A percentile compares a stretch with the other conserved stretches of the same genome.
Evolutionary conservation across 2,113 vertebrate genomes (phyloP).

Genomic region (Seriola aureovittata): DNA sequence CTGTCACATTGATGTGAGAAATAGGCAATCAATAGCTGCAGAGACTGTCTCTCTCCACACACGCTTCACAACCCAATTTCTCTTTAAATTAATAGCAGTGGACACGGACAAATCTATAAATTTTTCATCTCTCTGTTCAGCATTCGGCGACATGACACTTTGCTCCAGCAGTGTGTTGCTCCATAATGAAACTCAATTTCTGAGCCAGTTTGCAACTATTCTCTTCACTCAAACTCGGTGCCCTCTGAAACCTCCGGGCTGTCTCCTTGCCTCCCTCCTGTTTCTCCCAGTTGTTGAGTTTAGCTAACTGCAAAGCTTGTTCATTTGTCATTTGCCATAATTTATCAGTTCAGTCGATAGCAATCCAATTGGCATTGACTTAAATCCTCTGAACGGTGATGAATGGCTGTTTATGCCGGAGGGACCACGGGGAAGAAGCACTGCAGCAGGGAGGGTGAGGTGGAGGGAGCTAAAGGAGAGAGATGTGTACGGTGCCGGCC

Average conservation of each 20-base stretch:
- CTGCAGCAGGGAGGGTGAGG: constrained; percentile 44
- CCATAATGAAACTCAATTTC: constrained; percentile 51
- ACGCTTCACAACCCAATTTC: constrained; percentile 34
- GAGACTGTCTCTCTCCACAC: neutral
- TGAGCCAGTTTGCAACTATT: constrained; percentile 23
- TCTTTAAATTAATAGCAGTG: constrained; percentile 45
- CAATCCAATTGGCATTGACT: constrained; percentile 75
- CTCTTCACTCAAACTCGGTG: constrained; percentile 20
- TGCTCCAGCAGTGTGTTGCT: constrained; percentile 16
- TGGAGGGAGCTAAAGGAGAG: constrained; percentile 24
- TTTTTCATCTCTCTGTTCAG: constrained; percentile 25
- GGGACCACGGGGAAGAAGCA: constrained; percentile 36
- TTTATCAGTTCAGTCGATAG: constrained; percentile 67
- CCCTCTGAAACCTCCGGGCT: constrained; percentile 22
- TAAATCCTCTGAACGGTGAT: constrained; percentile 63
- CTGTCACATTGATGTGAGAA: constrained; percentile 37
- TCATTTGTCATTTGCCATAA: constrained; percentile 70
- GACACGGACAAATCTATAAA: constrained; percentile 25
- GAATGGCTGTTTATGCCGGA: constrained; percentile 67
- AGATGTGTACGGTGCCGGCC: constrained; percentile 43
- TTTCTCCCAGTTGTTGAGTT: constrained; percentile 22
- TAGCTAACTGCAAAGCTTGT: constrained; percentile 41
- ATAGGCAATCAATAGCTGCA: constrained; percentile 31
- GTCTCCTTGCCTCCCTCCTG: constrained; percentile 9
- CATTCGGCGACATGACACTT: constrained; percentile 13